Conservation (phyloP, 2,113 vertebrate genomes). For the Burhinus oedicnemus region DNA sequence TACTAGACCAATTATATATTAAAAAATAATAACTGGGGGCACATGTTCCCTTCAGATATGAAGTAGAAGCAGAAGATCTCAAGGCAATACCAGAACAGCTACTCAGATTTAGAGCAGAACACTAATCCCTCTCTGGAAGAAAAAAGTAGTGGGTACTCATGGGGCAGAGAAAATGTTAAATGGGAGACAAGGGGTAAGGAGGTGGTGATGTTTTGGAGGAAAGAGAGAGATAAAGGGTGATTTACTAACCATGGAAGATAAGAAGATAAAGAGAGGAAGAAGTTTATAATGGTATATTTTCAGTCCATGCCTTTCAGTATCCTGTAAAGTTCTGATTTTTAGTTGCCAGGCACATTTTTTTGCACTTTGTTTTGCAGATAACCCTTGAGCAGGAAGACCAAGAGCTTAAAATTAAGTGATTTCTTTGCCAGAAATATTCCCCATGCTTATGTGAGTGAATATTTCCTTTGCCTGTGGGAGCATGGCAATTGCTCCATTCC, state of each 20-base stretch:
- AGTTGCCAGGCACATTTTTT: neutral
- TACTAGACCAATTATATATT: neutral
- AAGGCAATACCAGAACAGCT: neutral
- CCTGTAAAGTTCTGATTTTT: neutral
- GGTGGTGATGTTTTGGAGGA: neutral
- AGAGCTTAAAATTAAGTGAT: neutral
- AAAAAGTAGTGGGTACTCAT: neutral
- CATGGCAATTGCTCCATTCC: fast-evolving
- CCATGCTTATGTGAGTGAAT: neutral
- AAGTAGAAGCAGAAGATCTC: neutral
- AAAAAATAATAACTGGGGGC: neutral
- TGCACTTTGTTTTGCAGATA: neutral
- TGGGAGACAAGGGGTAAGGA: neutral
- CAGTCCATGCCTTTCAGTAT: neutral
- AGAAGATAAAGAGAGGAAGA: neutral
- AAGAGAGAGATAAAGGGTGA: neutral
- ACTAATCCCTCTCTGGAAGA: neutral
- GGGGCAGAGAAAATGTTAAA: neutral
- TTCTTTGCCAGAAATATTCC: neutral
- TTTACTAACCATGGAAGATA: neutral
- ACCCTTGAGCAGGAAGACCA: neutral
- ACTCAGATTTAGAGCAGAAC: neutral
- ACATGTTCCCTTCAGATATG: neutral
- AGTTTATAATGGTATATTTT: neutral
- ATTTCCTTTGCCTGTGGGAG: neutral